Percentiles rank a stretch among this genome's conserved stretches.
Conservation (phyloP, 2,797 vertebrate species). For the Remorina albescens region DNA sequence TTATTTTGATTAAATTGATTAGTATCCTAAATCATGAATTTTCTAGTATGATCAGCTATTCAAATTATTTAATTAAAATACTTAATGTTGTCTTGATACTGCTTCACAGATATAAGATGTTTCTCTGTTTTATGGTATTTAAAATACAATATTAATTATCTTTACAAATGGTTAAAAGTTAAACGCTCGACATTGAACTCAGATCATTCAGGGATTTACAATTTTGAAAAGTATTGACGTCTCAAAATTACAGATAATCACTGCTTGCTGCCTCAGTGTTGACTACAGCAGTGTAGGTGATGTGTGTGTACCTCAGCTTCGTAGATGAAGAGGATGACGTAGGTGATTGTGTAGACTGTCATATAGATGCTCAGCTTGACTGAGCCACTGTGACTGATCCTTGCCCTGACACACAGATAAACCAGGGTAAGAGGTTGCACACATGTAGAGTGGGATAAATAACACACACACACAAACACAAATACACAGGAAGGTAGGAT, state of each 20-base stretch:
- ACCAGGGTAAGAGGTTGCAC: slow-evolving; percentile 52
- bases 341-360: slow-evolving; percentile 93
- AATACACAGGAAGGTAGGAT: slow-evolving; percentile 3
- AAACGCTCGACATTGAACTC: background rate
- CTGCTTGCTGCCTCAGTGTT: background rate
- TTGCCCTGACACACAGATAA: slow-evolving; percentile 82
- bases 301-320: slow-evolving; percentile 89
- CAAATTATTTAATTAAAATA: background rate
- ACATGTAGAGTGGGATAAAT: slow-evolving; percentile 28
- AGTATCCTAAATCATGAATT: background rate
- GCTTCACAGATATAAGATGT: background rate
- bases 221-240: background rate
- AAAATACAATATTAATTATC: too few relatives aligned
- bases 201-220: background rate
- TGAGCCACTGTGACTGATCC: slow-evolving; percentile 93
- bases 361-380: slow-evolving; percentile 93
- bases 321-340: slow-evolving; percentile 93
- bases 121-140: background rate
- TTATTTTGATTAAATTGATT: background rate
- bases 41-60: background rate
- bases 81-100: background rate
- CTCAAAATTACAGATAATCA: background rate
- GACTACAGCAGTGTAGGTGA: slow-evolving; percentile 4
- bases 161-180: background rate
- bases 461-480: slow-evolving; percentile 7